Conservation (phyloP, 2,113 vertebrate species). For the Galbula dea region DNA sequence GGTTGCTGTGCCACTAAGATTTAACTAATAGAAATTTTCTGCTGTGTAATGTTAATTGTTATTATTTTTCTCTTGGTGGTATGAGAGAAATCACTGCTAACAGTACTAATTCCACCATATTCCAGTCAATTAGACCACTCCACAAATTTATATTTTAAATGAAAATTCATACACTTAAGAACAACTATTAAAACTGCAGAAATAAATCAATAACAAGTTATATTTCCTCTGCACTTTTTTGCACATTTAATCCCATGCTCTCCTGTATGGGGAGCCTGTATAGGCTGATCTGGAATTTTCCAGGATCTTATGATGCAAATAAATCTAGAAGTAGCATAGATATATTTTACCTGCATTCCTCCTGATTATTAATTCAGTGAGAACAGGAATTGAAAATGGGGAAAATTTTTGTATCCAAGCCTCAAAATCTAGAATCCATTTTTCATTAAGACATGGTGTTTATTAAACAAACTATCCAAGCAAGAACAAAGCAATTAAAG, state of each 20-base stretch:
- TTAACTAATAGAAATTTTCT: background rate
- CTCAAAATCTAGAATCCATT: background rate
- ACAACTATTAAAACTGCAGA: background rate
- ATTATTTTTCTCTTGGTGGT: background rate
- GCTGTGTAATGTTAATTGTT: background rate
- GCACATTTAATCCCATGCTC: background rate
- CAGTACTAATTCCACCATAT: background rate
- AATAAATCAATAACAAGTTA: background rate
- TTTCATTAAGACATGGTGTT: background rate
- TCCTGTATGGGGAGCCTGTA: background rate
- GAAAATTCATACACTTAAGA: background rate
- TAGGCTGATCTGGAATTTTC: background rate
- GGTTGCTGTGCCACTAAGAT: background rate
- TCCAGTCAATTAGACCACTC: background rate
- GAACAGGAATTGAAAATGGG: background rate
- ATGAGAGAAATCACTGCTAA: background rate
- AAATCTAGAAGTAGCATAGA: background rate
- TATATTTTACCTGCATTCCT: background rate
- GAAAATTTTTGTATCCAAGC: background rate
- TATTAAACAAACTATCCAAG: background rate
- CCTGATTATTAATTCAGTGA: background rate
- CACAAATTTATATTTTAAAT: background rate
- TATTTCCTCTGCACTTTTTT: background rate
- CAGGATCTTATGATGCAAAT: background rate
- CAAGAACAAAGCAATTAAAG: background rate